These are phyloP conservation scores for Tribolium madens DNA, from an alignment of 1,140 invertebrate species.

Conservation along the genomic window DNA sequence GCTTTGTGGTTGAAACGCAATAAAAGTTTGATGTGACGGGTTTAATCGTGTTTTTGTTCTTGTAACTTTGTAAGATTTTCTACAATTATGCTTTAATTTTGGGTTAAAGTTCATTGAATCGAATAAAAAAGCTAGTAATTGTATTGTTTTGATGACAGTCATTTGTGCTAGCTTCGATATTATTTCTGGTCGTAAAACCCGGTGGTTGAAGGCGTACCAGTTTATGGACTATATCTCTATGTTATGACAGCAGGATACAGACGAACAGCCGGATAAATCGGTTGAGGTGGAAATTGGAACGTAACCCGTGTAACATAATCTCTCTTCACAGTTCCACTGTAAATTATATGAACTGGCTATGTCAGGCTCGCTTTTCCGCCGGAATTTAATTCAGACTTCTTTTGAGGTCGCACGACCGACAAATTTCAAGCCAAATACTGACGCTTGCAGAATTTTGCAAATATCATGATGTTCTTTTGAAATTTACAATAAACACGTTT, in stretches of 20 bases:
- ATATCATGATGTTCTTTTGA: background rate
- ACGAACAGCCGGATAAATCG: slow-evolving; percentile 36
- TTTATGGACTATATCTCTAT: slow-evolving; percentile 39
- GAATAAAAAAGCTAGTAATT: no score
- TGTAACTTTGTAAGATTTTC: no score
- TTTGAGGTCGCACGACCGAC: background rate
- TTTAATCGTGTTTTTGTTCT: no score
- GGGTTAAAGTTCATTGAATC: no score
- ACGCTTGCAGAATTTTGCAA: background rate
- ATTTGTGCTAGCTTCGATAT: slow-evolving; percentile 16
- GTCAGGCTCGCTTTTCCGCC: background rate
- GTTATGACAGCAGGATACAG: slow-evolving; percentile 38
- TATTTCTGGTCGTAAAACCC: slow-evolving; percentile 33
- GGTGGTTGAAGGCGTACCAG: slow-evolving; percentile 35
- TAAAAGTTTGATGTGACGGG: no score
- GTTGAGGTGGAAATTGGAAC: slow-evolving; percentile 38
- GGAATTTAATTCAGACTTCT: slow-evolving; percentile 25
- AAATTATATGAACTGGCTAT: slow-evolving; percentile 27
- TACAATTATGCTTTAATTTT: no score
- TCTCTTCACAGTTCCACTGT: slow-evolving; percentile 26
- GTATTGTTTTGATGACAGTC: background rate
- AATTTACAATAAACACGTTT: background rate
- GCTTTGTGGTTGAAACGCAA: no score
- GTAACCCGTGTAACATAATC: slow-evolving; percentile 36
- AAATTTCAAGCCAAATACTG: slow-evolving; percentile 8